These are phyloP conservation scores for Mylabris phalerata DNA, from an alignment of 1,140 invertebrate genomes.

Conservation along the genomic window DNA sequence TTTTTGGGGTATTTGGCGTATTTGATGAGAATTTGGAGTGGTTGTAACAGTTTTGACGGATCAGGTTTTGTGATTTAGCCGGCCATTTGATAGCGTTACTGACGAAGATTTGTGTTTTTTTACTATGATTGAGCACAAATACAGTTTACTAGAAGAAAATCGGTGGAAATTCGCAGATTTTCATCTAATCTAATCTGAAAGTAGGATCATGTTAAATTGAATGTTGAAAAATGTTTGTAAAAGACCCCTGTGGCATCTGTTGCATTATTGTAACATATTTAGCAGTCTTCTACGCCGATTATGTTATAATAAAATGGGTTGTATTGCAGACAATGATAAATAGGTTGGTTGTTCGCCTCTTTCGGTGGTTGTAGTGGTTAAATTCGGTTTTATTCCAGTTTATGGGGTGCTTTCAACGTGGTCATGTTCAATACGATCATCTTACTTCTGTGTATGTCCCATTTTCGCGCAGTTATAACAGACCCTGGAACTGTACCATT, in stretches of 20 bases:
- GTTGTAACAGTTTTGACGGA: too few relatives aligned
- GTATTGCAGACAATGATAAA: slow-evolving; percentile 74
- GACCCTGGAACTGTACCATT: slow-evolving; percentile 85
- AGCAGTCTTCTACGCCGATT: slow-evolving; percentile 83
- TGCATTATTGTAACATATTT: slow-evolving; percentile 79
- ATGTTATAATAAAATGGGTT: slow-evolving; percentile 82
- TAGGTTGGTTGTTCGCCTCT: slow-evolving; percentile 51
- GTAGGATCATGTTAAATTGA: not conserved
- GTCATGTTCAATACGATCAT: slow-evolving; percentile 75
- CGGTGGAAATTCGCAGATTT: too few relatives aligned
- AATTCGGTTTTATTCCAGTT: slow-evolving; percentile 50
- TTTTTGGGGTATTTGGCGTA: too few relatives aligned
- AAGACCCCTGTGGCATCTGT: slow-evolving; percentile 82
- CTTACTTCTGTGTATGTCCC: slow-evolving; percentile 68
- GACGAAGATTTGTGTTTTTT: too few relatives aligned
- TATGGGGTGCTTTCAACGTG: slow-evolving; percentile 81
- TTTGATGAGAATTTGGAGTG: too few relatives aligned
- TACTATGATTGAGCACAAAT: too few relatives aligned
- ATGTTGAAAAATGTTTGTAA: slow-evolving; percentile 47
- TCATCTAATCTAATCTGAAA: too few relatives aligned
- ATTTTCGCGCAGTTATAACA: slow-evolving; percentile 77
- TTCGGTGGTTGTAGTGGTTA: slow-evolving; percentile 4
- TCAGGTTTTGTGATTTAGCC: too few relatives aligned
- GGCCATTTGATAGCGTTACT: too few relatives aligned
- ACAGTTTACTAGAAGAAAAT: too few relatives aligned